Conservation (phyloP, 1,140 invertebrate species). For the Heliconius nattereri region DNA sequence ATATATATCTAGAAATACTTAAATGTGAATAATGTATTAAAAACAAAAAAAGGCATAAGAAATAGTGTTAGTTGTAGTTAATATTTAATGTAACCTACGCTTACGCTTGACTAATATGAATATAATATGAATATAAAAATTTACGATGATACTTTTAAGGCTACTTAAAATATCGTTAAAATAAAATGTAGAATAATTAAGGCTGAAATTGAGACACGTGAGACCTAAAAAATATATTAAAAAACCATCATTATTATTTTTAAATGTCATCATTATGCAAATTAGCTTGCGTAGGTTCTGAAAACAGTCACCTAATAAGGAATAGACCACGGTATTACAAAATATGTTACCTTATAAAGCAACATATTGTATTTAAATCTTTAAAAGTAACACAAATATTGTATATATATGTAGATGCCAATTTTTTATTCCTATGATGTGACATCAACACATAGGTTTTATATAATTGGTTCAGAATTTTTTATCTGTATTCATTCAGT, state of each 20-base stretch:
- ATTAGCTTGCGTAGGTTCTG: neutral
- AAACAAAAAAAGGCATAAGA: no score
- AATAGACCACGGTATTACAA: neutral
- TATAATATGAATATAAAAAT: neutral
- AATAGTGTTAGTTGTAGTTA: no score
- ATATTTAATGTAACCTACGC: no score
- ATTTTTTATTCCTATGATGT: neutral
- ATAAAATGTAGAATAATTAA: neutral
- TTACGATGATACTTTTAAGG: neutral
- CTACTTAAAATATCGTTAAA: conserved; percentile 4
- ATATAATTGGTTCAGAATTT: conserved; percentile 12
- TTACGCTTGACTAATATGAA: no score
- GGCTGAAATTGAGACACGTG: neutral
- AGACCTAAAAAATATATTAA: neutral
- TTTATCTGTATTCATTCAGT: conserved; percentile 30
- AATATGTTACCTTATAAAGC: neutral
- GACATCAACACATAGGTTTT: neutral
- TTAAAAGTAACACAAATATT: neutral
- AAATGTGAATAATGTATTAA: no score
- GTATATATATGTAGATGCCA: neutral
- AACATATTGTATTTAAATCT: neutral
- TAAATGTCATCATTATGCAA: neutral
- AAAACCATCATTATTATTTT: neutral
- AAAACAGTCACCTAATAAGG: neutral
- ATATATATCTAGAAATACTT: no score